A percentile compares a stretch with the other conserved stretches of the same genome.
Evolutionary conservation across 2,797 vertebrate species (phyloP).

Genomic region (Acipenser oxyrinchus): DNA sequence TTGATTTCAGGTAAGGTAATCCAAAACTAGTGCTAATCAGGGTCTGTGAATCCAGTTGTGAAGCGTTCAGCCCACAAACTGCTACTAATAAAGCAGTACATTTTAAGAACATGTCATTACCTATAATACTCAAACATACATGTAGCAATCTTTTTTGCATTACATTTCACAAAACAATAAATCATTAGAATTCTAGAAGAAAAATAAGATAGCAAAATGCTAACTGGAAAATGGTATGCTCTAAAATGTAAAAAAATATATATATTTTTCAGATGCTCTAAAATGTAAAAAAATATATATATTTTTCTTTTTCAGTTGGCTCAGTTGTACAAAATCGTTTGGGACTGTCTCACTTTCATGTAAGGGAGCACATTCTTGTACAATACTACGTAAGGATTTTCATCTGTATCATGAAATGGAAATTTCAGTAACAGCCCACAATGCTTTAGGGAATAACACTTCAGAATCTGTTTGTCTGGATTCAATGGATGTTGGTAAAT

Average conservation of each 20-base stretch:
- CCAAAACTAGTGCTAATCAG: slow-evolving; percentile 26
- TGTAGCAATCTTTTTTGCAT: too few relatives aligned
- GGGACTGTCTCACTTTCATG: slow-evolving; percentile 29
- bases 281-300: not conserved
- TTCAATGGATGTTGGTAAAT: slow-evolving; percentile 70
- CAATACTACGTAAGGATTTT: slow-evolving; percentile 59
- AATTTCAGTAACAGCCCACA: slow-evolving; percentile 66
- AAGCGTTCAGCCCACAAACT: slow-evolving; percentile 26
- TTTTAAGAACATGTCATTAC: not conserved
- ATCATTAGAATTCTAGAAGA: too few relatives aligned
- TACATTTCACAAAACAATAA: too few relatives aligned
- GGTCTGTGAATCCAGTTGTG: slow-evolving; percentile 2
- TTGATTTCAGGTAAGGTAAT: slow-evolving; percentile 28
- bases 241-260: too few relatives aligned
- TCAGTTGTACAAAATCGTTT: not conserved
- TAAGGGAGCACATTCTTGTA: slow-evolving; percentile 32
- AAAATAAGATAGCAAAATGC: too few relatives aligned
- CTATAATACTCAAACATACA: too few relatives aligned
- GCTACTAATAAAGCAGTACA: slow-evolving; percentile 1
- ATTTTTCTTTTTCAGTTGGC: not conserved
- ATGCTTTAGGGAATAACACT: slow-evolving; percentile 59
- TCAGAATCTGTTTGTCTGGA: slow-evolving; percentile 52
- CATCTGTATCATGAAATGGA: slow-evolving; percentile 53
- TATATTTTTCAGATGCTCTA: too few relatives aligned
- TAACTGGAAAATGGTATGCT: too few relatives aligned